Percentiles rank a stretch among this genome's conserved stretches.
Evolutionary conservation across 2,113 vertebrate species (phyloP).

Genomic region (Paradoxurus hermaphroditus): DNA sequence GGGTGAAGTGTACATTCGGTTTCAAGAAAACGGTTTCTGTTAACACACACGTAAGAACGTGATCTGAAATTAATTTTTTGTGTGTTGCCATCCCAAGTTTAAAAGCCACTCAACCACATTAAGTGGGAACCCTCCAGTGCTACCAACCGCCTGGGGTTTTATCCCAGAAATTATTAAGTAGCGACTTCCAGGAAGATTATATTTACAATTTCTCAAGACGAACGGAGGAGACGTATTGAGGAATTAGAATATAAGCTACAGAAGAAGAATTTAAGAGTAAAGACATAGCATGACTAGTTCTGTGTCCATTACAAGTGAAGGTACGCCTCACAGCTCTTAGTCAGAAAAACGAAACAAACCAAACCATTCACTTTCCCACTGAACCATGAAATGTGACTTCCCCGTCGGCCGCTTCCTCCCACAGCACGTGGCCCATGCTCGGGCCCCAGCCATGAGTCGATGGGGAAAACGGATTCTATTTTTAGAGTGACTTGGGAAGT

Average conservation of each 20-base stretch:
- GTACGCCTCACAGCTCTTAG: background rate
- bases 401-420: background rate
- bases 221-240: background rate
- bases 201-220: background rate
- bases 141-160: background rate
- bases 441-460: fast-evolving
- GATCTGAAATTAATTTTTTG: background rate
- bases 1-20: background rate
- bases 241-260: background rate
- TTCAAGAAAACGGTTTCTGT: background rate
- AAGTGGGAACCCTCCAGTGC: background rate
- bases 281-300: background rate
- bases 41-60: background rate
- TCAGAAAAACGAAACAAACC: background rate
- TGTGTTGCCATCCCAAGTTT: background rate
- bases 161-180: background rate
- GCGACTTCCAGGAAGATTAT: background rate
- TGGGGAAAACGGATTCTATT: background rate
- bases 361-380: background rate
- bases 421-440: fast-evolving
- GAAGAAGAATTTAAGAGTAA: background rate
- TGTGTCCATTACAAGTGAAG: background rate
- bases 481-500: background rate
- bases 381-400: background rate
- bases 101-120: background rate